These are phyloP conservation scores for Lithophane socia DNA, from an alignment of 2,888 invertebrate species.

Conservation along the genomic window DNA sequence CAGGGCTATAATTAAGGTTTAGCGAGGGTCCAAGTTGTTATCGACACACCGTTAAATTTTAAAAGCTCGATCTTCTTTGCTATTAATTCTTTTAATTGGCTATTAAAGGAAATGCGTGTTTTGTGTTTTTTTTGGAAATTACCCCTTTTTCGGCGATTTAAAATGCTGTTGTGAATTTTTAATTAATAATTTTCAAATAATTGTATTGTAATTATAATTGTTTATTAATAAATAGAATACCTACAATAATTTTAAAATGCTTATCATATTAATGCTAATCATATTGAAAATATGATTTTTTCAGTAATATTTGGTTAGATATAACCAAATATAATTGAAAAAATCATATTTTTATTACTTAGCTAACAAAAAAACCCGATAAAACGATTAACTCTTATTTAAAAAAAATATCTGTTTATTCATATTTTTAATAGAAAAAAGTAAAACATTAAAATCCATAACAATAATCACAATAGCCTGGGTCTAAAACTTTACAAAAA, in stretches of 20 bases:
- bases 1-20: slow-evolving; percentile 88
- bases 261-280: no score
- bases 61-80: slow-evolving; percentile 81
- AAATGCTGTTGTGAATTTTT: slow-evolving; percentile 16
- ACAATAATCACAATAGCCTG: background rate
- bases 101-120: slow-evolving; percentile 68
- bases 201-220: background rate
- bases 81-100: slow-evolving; percentile 77
- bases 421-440: background rate
- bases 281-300: no score
- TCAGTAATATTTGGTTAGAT: no score
- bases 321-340: no score
- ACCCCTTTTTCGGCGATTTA: slow-evolving; percentile 14
- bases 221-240: background rate
- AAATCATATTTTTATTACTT: no score
- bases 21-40: slow-evolving; percentile 80
- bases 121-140: slow-evolving; percentile 26
- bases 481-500: background rate
- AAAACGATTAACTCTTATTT: background rate
- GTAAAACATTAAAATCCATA: background rate
- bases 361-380: background rate
- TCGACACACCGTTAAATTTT: slow-evolving; percentile 84
- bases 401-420: background rate
- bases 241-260: background rate
- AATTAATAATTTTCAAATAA: background rate